Conservation (phyloP, 2,797 vertebrate genomes). For the Pogonophryne albipinna region DNA sequence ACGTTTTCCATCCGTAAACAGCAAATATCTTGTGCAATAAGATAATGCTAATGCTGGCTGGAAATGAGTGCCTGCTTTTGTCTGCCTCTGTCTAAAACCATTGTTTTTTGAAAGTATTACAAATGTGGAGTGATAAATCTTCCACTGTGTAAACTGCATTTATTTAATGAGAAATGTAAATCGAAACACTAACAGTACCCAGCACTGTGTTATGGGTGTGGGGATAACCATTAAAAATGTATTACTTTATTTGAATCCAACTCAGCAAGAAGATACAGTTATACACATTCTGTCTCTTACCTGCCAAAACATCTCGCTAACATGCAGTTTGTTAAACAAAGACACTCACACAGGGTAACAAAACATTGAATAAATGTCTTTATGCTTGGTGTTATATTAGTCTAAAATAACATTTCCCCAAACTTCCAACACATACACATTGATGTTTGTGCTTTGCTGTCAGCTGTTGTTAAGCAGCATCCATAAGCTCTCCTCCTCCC, state of each 20-base stretch:
- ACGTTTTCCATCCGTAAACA: conserved; percentile 16
- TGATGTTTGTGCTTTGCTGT: conserved; percentile 23
- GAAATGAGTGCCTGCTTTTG: not conserved
- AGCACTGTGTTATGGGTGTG: not conserved
- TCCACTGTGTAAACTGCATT: not conserved
- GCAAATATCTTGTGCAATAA: conserved; percentile 37
- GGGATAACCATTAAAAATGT: not conserved
- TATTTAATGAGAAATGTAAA: not conserved
- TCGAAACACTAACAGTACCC: not conserved
- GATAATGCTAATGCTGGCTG: not conserved
- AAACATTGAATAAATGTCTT: not conserved
- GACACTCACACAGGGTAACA: not conserved
- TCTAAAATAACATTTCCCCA: conserved; percentile 10
- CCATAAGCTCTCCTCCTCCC: conserved; percentile 46
- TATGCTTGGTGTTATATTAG: conserved; percentile 8
- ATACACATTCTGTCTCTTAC: not conserved
- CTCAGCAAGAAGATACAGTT: not conserved
- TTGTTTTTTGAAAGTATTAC: not conserved
- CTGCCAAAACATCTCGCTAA: conserved; percentile 4
- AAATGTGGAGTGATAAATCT: not conserved
- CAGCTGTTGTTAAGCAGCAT: conserved; percentile 56
- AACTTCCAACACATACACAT: conserved; percentile 22
- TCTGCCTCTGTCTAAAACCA: not conserved
- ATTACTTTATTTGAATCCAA: not conserved
- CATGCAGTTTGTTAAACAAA: not conserved